These are phyloP conservation scores for Neomorphus geoffroyi DNA, from an alignment of 2,797 vertebrate species.

Conservation along the genomic window DNA sequence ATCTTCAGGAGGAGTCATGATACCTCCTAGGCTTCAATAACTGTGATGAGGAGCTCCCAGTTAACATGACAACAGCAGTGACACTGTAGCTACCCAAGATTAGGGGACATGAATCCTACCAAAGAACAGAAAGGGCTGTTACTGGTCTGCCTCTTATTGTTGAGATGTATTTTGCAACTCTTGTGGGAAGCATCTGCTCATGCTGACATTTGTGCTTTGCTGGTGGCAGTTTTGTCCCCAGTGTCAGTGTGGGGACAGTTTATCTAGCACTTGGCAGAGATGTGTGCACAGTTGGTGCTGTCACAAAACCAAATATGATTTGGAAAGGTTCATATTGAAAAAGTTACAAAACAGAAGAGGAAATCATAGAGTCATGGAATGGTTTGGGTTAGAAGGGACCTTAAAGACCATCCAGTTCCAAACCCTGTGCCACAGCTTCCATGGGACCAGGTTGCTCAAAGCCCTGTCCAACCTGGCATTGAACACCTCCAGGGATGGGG, in stretches of 20 bases:
- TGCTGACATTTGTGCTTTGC: background rate
- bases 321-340: fast-evolving
- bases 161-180: background rate
- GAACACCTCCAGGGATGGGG: no score
- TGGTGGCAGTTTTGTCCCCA: background rate
- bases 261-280: background rate
- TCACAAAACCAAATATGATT: background rate
- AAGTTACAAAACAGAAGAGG: background rate
- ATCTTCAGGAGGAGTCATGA: background rate
- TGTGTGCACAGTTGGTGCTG: background rate
- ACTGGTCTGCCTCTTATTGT: background rate
- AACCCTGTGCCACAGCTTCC: no score
- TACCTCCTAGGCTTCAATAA: background rate
- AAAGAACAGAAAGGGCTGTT: background rate
- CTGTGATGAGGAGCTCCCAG: background rate
- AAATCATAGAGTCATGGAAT: no score
- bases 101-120: no score
- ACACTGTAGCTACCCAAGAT: background rate
- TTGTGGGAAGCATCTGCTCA: background rate
- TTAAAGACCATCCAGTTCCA: no score
- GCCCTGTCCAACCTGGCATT: no score
- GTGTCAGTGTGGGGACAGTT: background rate
- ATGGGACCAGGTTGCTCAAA: no score
- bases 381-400: no score
- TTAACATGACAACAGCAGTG: background rate